Conservation (phyloP, 64 coral and sea anemone species). For the Montipora foliosa region DNA sequence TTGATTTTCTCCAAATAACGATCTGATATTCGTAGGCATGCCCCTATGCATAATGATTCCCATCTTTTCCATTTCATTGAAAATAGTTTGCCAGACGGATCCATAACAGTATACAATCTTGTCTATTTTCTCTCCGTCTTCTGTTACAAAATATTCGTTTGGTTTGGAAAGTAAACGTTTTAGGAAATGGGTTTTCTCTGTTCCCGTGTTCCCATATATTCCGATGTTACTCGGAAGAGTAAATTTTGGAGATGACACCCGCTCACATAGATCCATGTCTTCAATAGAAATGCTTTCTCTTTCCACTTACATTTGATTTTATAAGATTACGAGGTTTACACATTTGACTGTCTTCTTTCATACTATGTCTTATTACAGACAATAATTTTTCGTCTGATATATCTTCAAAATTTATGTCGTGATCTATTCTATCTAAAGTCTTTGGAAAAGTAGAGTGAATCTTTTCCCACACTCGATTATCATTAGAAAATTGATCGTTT, state of each 20-base stretch:
- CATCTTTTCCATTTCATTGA: neutral
- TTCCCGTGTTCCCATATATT: neutral
- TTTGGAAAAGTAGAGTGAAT: neutral
- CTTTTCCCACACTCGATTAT: neutral
- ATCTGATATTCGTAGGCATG: neutral
- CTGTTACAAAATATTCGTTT: neutral
- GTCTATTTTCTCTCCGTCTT: neutral
- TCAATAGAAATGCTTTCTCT: neutral
- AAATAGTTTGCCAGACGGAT: neutral
- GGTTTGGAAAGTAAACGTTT: neutral
- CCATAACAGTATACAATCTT: neutral
- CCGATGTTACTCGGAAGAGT: neutral
- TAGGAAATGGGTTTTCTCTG: neutral
- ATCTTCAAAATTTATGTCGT: neutral
- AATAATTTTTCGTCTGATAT: neutral
- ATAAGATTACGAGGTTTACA: neutral
- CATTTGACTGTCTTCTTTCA: neutral
- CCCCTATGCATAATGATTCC: neutral
- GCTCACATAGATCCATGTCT: neutral
- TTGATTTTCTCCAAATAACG: neutral
- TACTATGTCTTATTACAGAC: neutral
- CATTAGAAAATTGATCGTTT: neutral
- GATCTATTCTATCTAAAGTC: neutral
- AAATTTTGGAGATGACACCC: neutral
- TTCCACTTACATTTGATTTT: neutral